Percentiles rank a stretch among this genome's conserved stretches.
phyloP scores from a whole-genome alignment of 1,140 invertebrate species.

The Yoshiicerus persimilis region DNA sequence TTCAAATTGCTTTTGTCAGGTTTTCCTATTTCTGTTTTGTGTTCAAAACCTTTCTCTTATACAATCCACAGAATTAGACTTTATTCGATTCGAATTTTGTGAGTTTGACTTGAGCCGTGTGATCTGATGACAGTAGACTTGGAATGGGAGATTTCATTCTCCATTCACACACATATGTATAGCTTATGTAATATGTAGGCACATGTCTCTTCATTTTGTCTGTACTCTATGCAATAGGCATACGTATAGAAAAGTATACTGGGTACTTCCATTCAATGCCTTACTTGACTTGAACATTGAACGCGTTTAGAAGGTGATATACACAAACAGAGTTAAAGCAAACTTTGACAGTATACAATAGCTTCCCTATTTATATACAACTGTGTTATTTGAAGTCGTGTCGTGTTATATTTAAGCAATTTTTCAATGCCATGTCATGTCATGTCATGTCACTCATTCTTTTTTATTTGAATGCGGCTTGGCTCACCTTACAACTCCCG shows the following conservation, averaged over 20 bases:
- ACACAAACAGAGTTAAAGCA: too few relatives aligned
- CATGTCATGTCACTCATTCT: not conserved
- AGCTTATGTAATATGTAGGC: not conserved
- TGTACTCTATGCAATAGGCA: not conserved
- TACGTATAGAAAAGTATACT: not conserved
- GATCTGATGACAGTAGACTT: not conserved
- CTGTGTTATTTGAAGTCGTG: not conserved
- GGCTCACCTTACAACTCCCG: not conserved
- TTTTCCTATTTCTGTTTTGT: not conserved
- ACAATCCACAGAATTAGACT: not conserved
- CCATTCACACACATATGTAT: not conserved
- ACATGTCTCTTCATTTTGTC: not conserved
- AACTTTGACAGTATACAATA: not conserved
- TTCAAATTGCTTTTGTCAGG: not conserved
- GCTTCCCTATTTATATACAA: not conserved
- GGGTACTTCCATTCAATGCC: too few relatives aligned
- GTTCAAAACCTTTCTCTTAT: not conserved
- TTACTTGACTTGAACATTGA: not conserved
- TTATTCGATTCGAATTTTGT: not conserved
- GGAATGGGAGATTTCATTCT: not conserved
- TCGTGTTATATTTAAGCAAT: not conserved
- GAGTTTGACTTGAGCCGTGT: not conserved
- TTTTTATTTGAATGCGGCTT: not conserved
- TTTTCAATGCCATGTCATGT: not conserved
- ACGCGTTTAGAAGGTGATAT: not conserved